Percentiles rank a stretch among this genome's conserved stretches.
Conservation (phyloP, 1,140 invertebrate genomes). For the Drosophila parvula region DNA sequence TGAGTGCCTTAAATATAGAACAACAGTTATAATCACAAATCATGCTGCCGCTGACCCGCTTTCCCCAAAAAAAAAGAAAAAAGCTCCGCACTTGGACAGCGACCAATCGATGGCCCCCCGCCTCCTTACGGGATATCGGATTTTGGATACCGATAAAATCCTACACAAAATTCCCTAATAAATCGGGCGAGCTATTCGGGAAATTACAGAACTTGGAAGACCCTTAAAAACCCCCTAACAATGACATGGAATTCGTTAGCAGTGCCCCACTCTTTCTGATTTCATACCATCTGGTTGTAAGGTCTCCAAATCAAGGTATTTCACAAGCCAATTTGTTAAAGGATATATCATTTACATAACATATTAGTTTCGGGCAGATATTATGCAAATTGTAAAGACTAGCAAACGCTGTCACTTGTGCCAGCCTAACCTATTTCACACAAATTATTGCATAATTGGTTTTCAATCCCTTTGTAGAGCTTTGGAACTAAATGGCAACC, state of each 20-base stretch:
- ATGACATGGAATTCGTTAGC: too few species aligned
- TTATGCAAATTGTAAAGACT: too few species aligned
- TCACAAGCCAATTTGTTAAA: too few species aligned
- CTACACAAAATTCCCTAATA: not conserved
- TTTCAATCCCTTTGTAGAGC: not conserved
- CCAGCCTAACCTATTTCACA: too few species aligned
- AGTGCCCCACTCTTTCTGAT: too few species aligned
- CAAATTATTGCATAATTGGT: too few species aligned
- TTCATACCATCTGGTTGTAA: too few species aligned
- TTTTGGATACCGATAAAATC: slow-evolving; percentile 2
- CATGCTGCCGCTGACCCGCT: slow-evolving; percentile 65
- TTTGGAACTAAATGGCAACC: not conserved
- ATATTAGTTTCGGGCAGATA: too few species aligned
- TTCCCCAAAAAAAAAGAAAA: slow-evolving; percentile 7
- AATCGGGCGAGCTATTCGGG: not conserved
- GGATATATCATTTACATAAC: too few species aligned
- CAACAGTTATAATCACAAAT: slow-evolving; percentile 70
- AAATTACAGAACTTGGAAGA: not conserved
- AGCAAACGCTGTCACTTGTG: too few species aligned
- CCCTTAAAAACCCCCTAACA: too few species aligned
- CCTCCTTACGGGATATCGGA: not conserved
- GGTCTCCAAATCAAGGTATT: too few species aligned
- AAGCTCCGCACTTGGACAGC: slow-evolving; percentile 32
- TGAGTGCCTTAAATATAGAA: slow-evolving; percentile 57
- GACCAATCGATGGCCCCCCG: slow-evolving; percentile 27